Percentiles rank a stretch among this genome's conserved stretches.
Evolutionary conservation across 2,797 vertebrate genomes (phyloP).

Genomic region (Enteromius viviparus): DNA sequence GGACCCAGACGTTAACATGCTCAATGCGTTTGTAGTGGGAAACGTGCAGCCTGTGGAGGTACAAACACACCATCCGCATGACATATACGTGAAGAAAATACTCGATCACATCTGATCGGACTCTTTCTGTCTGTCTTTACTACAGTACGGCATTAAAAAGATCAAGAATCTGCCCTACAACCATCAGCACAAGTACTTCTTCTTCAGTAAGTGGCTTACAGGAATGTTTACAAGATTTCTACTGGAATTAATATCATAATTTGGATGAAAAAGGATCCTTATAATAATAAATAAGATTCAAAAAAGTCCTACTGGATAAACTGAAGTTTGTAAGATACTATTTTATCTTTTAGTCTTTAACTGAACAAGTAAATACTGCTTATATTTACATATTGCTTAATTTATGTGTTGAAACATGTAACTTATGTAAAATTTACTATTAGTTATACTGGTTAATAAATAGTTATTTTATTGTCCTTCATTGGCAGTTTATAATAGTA

Average conservation of each 20-base stretch:
- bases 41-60: conserved; percentile 89
- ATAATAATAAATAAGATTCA: background rate
- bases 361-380: too few species aligned
- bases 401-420: background rate
- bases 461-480: background rate
- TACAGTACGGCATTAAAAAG: conserved; percentile 93
- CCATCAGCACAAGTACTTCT: conserved; percentile 93
- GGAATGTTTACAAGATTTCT: background rate
- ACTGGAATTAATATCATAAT: background rate
- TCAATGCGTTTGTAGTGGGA: conserved; percentile 88
- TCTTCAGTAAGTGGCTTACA: conserved; percentile 83
- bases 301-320: background rate
- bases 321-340: background rate
- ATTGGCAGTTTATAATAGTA: background rate
- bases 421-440: background rate
- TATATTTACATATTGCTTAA: too few species aligned
- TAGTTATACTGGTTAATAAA: too few species aligned
- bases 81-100: background rate
- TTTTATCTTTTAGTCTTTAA: conserved; percentile 8
- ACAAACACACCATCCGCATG: background rate
- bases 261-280: background rate
- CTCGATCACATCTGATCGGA: background rate
- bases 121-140: conserved; percentile 10
- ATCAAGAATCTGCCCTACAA: conserved; percentile 92
- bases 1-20: conserved; percentile 94